phyloP scores from a whole-genome alignment of 2,888 invertebrate genomes.

The Chrysolina oricalcia region DNA sequence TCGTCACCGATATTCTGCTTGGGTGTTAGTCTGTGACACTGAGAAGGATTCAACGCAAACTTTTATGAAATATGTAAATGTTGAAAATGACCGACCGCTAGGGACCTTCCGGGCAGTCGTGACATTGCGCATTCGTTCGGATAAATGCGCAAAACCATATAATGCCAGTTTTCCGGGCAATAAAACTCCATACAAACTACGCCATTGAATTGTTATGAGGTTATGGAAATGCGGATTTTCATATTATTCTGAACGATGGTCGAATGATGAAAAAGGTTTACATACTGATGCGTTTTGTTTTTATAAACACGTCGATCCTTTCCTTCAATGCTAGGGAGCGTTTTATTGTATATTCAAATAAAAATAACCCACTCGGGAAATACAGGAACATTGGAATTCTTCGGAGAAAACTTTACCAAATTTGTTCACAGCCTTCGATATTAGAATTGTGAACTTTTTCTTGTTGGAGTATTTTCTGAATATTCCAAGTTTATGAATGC shows the following conservation, averaged over 20 bases:
- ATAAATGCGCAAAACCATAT: slow-evolving; percentile 66
- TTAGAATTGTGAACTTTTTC: background rate
- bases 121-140: slow-evolving; percentile 59
- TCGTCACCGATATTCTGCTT: background rate
- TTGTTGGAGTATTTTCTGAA: background rate
- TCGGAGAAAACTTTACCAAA: background rate
- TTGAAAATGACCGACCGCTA: slow-evolving; percentile 63
- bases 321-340: background rate
- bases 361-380: slow-evolving; percentile 18
- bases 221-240: slow-evolving; percentile 65
- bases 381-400: background rate
- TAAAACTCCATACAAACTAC: slow-evolving; percentile 69
- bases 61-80: slow-evolving; percentile 71
- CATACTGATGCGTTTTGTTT: slow-evolving; percentile 18
- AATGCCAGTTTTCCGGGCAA: slow-evolving; percentile 68
- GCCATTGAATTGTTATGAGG: slow-evolving; percentile 67
- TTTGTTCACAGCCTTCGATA: background rate
- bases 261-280: slow-evolving; percentile 26
- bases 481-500: background rate
- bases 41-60: slow-evolving; percentile 64
- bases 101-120: slow-evolving; percentile 56
- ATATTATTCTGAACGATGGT: slow-evolving; percentile 7
- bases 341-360: slow-evolving; percentile 22
- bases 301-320: slow-evolving; percentile 11
- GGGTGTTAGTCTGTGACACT: slow-evolving; percentile 34